Conservation (phyloP, 2,113 vertebrate genomes). For the Callospermophilus lateralis region DNA sequence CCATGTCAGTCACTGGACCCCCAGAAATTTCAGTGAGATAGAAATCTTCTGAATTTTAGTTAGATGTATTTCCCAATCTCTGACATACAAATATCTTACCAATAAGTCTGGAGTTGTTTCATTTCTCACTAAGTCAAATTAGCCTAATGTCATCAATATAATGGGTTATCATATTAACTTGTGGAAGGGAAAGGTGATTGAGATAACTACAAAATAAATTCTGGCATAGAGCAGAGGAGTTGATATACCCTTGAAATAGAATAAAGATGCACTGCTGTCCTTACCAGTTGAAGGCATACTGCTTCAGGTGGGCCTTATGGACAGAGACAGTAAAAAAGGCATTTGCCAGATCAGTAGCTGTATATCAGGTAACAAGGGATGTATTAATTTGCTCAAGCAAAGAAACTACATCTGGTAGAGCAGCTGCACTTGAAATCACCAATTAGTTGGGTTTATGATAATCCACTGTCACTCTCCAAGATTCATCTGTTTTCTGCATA, state of each 20-base stretch:
- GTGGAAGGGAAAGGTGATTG: not conserved
- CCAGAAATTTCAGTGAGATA: not conserved
- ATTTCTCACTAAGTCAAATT: not conserved
- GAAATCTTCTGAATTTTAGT: not conserved
- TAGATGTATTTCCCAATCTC: not conserved
- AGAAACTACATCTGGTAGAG: not conserved
- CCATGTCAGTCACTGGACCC: not conserved
- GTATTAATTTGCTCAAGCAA: not conserved
- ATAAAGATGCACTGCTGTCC: not conserved
- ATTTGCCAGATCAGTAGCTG: not conserved
- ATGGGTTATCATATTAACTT: not conserved
- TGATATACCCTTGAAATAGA: no score
- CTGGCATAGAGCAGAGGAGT: no score
- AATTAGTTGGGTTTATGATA: not conserved
- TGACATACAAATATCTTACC: not conserved
- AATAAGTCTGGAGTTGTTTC: not conserved
- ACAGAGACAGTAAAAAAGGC: not conserved
- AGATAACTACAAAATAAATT: not conserved
- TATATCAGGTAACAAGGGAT: not conserved
- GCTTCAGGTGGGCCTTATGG: not conserved
- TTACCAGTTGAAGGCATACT: not conserved
- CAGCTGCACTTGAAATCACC: not conserved
- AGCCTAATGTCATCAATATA: not conserved
- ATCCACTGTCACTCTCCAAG: not conserved
- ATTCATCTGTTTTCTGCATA: not conserved